These are phyloP conservation scores for Malurus elegans DNA, from an alignment of 2,113 vertebrate species.

Conservation along the genomic window DNA sequence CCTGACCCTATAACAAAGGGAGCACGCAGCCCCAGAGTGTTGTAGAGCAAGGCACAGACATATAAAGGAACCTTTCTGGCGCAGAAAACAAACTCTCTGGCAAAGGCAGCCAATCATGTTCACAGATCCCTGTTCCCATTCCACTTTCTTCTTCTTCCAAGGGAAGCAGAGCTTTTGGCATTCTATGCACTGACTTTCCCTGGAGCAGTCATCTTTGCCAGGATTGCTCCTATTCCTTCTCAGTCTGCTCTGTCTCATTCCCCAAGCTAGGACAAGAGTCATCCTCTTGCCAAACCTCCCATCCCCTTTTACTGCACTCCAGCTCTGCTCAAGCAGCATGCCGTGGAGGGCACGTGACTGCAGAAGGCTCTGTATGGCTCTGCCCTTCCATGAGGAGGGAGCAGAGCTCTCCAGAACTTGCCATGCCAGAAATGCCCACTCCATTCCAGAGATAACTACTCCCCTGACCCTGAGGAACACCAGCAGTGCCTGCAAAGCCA, in stretches of 20 bases:
- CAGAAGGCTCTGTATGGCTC: background rate
- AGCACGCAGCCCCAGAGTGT: background rate
- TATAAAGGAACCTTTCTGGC: background rate
- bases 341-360: fast-evolving
- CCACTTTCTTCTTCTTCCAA: background rate
- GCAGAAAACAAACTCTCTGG: background rate
- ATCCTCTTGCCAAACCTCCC: background rate
- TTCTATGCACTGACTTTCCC: background rate
- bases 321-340: background rate
- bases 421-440: background rate
- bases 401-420: background rate
- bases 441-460: background rate
- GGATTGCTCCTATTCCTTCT: background rate
- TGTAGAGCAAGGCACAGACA: background rate
- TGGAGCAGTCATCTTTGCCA: background rate
- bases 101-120: background rate
- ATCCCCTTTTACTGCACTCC: background rate
- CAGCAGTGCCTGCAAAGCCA: background rate
- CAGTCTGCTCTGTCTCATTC: background rate
- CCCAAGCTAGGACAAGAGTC: background rate
- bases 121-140: background rate
- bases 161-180: background rate
- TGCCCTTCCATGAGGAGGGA: background rate
- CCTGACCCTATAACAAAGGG: background rate
- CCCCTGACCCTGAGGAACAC: background rate